These are phyloP conservation scores for Melanostigma gelatinosum DNA, from an alignment of 2,113 vertebrate genomes.

Conservation along the genomic window DNA sequence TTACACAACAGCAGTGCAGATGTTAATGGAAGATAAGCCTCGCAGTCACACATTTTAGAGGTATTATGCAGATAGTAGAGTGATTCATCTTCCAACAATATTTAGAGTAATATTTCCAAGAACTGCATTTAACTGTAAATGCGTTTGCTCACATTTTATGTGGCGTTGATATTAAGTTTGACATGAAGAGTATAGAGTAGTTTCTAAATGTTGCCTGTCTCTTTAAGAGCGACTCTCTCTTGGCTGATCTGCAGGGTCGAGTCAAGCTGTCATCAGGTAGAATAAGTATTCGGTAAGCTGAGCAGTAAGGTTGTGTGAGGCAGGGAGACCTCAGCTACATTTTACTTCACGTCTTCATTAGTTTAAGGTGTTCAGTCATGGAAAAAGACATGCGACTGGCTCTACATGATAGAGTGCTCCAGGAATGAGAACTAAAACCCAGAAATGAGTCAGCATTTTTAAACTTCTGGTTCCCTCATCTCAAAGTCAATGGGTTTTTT, in stretches of 20 bases:
- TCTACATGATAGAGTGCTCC: neutral
- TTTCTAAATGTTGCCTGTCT: constrained; percentile 19
- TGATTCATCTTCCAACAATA: neutral
- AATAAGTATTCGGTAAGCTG: constrained; percentile 41
- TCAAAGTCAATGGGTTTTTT: too few species aligned
- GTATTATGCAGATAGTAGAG: neutral
- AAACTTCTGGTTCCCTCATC: too few species aligned
- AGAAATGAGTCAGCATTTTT: neutral
- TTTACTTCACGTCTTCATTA: constrained; percentile 9
- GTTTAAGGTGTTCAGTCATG: neutral
- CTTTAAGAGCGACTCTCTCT: constrained; percentile 54
- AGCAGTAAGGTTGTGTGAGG: constrained; percentile 27
- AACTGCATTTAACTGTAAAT: neutral
- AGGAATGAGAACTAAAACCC: neutral
- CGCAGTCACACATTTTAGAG: neutral
- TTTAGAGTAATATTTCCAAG: neutral
- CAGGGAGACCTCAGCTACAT: constrained; percentile 33
- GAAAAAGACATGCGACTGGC: neutral
- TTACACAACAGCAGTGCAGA: neutral
- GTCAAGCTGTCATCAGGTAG: constrained; percentile 53
- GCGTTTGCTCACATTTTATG: neutral
- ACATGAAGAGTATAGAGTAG: neutral
- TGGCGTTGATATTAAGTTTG: neutral
- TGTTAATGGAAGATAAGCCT: neutral
- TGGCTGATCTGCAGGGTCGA: constrained; percentile 39